Evolutionary conservation across 2,888 invertebrate genomes (phyloP), one percentile per base, ranked within the genome.

Genomic region (Cistogaster globosa): DNA sequence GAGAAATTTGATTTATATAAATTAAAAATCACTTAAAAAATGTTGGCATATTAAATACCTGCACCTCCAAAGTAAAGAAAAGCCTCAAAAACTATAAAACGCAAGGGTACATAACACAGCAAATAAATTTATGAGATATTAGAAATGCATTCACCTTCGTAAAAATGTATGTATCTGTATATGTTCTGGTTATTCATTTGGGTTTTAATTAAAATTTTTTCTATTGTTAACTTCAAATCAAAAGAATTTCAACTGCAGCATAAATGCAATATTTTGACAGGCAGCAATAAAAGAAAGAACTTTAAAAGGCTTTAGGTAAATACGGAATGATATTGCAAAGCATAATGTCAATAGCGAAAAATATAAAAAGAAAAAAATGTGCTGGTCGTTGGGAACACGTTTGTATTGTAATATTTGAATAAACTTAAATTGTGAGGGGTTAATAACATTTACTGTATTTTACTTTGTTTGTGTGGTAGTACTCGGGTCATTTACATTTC

Each of bases 121-220:
- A 32, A 32, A 32, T 32, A 32, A 32, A 32, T 32, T 32, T 0
- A 32, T 32, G 32, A 32, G 6, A 32, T 32, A 32, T 0, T 32
- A 32, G 7, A 32, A 0, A 5, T 32, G 0, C 6, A 6, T 8
- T 32, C 32, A 32, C 32, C 6, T 32, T 32, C 1, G 6, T 8
- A 32, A 7, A 32, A 32, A 12, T 12, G 42, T 42, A 42, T 42
- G 12, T 42, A 42, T 42, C 12, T 1, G 42, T 42, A 7, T 2
- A 42, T 12, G 42, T 42, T 12, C 51, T 53, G 16, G 1, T 53
- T 62, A 72, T 65, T 57, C 79, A 57, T 63, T 58, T 65, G 65
- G 57, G 51, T 65, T 79, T 72, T 58, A 79, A 79, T 72, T 72
- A 65, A 72, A 72, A 72, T 65, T 72, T 38, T 72, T 68, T 32